Percentiles rank a stretch among this genome's conserved stretches.
These are phyloP conservation scores for Simalia tracyae DNA, from an alignment of 2,797 vertebrate species.

Conservation along the genomic window DNA sequence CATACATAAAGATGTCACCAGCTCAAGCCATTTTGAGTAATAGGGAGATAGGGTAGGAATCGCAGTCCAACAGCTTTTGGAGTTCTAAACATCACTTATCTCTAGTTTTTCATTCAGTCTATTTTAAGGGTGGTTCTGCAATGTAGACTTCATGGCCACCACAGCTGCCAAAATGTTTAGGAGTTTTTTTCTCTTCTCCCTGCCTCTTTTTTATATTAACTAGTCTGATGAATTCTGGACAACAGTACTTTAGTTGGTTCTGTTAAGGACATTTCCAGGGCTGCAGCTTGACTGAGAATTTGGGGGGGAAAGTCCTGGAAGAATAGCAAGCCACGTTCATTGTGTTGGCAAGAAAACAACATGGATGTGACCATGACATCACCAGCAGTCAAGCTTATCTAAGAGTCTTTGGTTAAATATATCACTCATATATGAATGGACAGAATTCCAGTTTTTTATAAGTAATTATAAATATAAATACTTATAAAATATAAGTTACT, in stretches of 20 bases:
- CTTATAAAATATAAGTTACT: too few species aligned
- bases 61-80: too few species aligned
- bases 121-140: neutral
- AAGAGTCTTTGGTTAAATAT: neutral
- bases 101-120: neutral
- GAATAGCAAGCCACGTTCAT: neutral
- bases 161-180: too few species aligned
- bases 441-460: neutral
- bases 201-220: neutral
- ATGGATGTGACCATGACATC: neutral
- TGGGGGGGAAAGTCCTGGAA: neutral
- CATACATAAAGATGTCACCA: too few species aligned
- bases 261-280: neutral
- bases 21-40: too few species aligned
- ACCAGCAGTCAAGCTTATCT: neutral
- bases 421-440: neutral
- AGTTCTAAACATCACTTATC: too few species aligned
- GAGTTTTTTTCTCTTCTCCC: neutral
- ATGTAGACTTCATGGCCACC: neutral
- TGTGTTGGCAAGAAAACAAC: neutral
- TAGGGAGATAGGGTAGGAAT: too few species aligned
- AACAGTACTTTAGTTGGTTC: neutral
- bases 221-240: neutral
- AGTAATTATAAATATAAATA: too few species aligned
- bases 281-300: neutral